Evolutionary conservation across 2,113 vertebrate genomes (phyloP), one percentile per base, ranked within the genome.

Genomic region (Trachemys scripta): DNA sequence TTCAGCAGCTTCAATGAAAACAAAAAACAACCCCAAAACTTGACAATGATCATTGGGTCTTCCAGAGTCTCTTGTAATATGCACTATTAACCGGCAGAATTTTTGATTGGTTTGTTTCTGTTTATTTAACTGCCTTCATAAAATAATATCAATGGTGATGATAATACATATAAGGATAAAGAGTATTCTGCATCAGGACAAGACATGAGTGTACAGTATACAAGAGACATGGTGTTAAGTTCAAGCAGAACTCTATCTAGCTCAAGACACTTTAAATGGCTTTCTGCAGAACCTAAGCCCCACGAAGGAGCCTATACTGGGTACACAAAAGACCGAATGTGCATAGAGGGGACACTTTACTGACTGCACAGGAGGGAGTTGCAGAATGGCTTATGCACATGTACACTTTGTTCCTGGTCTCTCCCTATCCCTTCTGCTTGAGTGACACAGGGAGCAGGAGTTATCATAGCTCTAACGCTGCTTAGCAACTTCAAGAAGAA

Each of bases 1-100:
- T 97, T 97, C 87, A 93, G 81, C 86, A 96, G 90, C 90, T 19
- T 65, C n/a, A 94, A 25, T 79, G 91, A 76, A 92, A 96, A 82
- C 20, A 93, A 92, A 94, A 94, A 92, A 42, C 6, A 22, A 92
- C 94, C n/a, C 92, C 83, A 93, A 96, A 96, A 91, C 65, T 87
- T 93, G 96, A 96, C 89, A 95, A 65, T 95, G 96, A 90, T 94
- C 94, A 94, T 75, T 93, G 75, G 53, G 57, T 96, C 94, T 96
- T 90, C 81, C 84, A 91, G 91, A 86, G 89, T 95, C 87, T 93
- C 94, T 92, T 72, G 24, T 20, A 17, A 24, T 54, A 31, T 78
- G 90, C 47, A 94, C 3, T 38, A 90, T 47, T 45, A 78, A 89
- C 80, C 80, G 80, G 69, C 42, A 62, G n/a, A 86, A 62, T 82